phyloP scores from a whole-genome alignment of 2,797 vertebrate species.

The Craterocephalus amniculus region DNA sequence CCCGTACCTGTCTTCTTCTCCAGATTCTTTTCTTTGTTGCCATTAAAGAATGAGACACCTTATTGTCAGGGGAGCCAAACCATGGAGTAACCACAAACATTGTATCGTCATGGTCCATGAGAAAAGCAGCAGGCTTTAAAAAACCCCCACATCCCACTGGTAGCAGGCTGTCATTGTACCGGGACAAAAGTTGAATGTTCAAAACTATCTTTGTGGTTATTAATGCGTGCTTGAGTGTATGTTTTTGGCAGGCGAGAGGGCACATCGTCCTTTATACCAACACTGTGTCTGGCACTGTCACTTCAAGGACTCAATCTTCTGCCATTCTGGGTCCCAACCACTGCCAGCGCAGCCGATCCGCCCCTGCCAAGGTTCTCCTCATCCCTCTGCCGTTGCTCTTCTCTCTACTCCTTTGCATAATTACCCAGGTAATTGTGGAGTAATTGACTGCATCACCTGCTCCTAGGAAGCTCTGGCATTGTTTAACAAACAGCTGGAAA shows the following conservation, averaged over 20 bases:
- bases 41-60: slow-evolving; percentile 50
- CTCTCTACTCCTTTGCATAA: slow-evolving; percentile 77
- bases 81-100: slow-evolving; percentile 25
- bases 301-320: slow-evolving; percentile 77
- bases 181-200: slow-evolving; percentile 43
- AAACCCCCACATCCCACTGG: slow-evolving; percentile 32
- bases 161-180: slow-evolving; percentile 41
- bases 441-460: slow-evolving; percentile 85
- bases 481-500: slow-evolving; percentile 86
- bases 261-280: slow-evolving; percentile 69
- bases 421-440: slow-evolving; percentile 83
- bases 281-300: slow-evolving; percentile 70
- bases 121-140: slow-evolving; percentile 48
- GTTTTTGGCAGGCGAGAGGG: slow-evolving; percentile 72
- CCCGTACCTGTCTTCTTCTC: slow-evolving; percentile 15
- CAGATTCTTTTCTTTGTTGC: slow-evolving; percentile 25
- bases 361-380: slow-evolving; percentile 74
- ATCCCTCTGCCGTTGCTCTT: slow-evolving; percentile 62
- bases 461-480: slow-evolving; percentile 73
- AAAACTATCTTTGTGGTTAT: slow-evolving; percentile 53
- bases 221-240: slow-evolving; percentile 57
- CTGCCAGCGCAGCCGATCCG: slow-evolving; percentile 64
- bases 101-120: slow-evolving; percentile 52
- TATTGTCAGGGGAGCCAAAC: slow-evolving; percentile 58
- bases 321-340: slow-evolving; percentile 59